phyloP scores from a whole-genome alignment of 2,113 vertebrate genomes.

The Beaufortia kweichowensis region DNA sequence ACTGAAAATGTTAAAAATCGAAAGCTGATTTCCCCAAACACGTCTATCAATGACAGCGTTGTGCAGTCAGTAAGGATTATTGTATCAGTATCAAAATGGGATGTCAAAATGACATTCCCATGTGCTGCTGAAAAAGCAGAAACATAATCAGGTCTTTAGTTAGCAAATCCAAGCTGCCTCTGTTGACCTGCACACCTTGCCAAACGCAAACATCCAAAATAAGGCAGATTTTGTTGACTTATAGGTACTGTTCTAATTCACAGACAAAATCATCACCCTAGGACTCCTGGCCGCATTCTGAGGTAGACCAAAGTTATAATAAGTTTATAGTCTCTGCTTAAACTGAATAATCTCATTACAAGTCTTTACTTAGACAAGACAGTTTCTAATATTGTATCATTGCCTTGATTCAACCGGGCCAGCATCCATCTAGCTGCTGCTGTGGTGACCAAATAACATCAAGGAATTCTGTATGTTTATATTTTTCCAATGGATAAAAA shows the following conservation, averaged over 20 bases:
- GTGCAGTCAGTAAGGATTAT: slow-evolving; percentile 57
- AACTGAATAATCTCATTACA: background rate
- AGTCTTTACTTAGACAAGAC: too few species aligned
- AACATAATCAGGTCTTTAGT: slow-evolving; percentile 50
- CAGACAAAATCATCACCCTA: slow-evolving; percentile 32
- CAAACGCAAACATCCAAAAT: slow-evolving; percentile 45
- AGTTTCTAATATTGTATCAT: slow-evolving; percentile 46
- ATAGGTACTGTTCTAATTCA: slow-evolving; percentile 42
- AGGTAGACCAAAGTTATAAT: slow-evolving; percentile 68
- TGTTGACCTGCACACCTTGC: background rate
- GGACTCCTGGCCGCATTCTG: slow-evolving; percentile 54
- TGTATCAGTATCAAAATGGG: slow-evolving; percentile 32
- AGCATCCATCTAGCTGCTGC: slow-evolving; percentile 2
- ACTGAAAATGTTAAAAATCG: slow-evolving; percentile 42
- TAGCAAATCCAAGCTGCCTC: slow-evolving; percentile 39
- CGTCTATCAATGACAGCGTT: slow-evolving; percentile 52
- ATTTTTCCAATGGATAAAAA: background rate
- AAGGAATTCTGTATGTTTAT: slow-evolving; percentile 1
- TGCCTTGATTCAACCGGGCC: slow-evolving; percentile 44
- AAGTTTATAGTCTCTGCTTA: slow-evolving; percentile 42
- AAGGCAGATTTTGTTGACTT: slow-evolving; percentile 57
- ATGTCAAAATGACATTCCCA: slow-evolving; percentile 25
- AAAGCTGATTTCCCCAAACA: slow-evolving; percentile 52
- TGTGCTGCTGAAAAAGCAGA: slow-evolving; percentile 18
- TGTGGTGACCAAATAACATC: slow-evolving; percentile 7